Evolutionary conservation across 2,888 invertebrate species (phyloP), one percentile per base, ranked within the genome.

Genomic region (Netelia melanura): DNA sequence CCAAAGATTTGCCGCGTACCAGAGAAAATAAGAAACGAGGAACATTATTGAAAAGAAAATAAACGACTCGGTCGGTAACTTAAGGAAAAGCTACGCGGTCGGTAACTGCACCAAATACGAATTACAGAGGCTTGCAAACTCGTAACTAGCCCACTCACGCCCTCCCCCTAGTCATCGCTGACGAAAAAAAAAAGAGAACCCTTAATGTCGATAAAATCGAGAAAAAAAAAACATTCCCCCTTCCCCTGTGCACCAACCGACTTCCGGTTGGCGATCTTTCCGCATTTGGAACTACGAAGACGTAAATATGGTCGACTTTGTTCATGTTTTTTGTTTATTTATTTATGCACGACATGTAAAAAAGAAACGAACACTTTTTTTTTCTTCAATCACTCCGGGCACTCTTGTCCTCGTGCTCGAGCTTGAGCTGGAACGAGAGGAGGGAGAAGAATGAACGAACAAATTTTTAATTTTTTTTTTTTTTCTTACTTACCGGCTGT

Each of bases 401-500:
- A 68, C 58, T 81, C 62, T 84, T 64, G 43, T 65, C 48, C 64
- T 71, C 76, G 71, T 54, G 65, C 56, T 76, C 75, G 44, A 62
- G 25, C 62, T 58, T 81, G 81, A 64, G 56, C 43, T n/a, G 38
- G 38, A 70, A 21, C 56, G 67, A 62, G 52, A 52, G 76, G 82
- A 23, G 44, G 43, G 78, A 81, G 25, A 30, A 78, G 52, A 83
- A 76, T 58, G 52, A 17, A 81, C 74, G 62, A 84, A 75, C 25
- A 68, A 85, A 84, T 86, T 87, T 87, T 90, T 88, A 88, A 86
- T 85, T 17, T 17, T 25, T 25, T 17, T 17, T 25, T 25, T 58
- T 88, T 88, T 90, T 88, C 83, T 87, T 81, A 91, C 90, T 86
- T 90, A 91, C 92, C 93, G 93, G 93, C 93, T 94, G 94, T 93